Percentiles rank a stretch among this genome's conserved stretches.
These are phyloP conservation scores for Apamea sordens DNA, from an alignment of 2,888 invertebrate genomes.

Conservation along the genomic window DNA sequence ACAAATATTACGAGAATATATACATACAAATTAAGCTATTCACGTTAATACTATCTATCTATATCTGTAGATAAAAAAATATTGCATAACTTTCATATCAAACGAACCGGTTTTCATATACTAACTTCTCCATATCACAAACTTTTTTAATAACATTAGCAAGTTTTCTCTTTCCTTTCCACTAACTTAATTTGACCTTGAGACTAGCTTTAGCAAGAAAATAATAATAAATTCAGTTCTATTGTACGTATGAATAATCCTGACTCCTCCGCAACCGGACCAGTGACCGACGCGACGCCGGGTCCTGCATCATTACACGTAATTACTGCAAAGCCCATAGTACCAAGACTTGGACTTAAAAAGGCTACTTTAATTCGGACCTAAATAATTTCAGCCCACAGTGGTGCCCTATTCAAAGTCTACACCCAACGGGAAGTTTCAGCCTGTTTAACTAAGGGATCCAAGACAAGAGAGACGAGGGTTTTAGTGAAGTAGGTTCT, in stretches of 20 bases:
- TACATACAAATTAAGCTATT: too few species aligned
- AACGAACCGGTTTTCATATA: constrained; percentile 39
- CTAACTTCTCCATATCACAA: constrained; percentile 24
- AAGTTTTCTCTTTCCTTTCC: constrained; percentile 20
- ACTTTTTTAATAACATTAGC: constrained; percentile 51
- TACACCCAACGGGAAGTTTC: constrained; percentile 43
- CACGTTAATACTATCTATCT: neutral
- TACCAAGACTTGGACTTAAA: constrained; percentile 28
- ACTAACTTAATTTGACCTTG: constrained; percentile 5
- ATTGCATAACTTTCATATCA: constrained; percentile 37
- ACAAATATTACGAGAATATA: too few species aligned
- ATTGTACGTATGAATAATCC: constrained; percentile 5
- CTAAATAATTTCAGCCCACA: constrained; percentile 54
- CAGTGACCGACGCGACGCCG: neutral
- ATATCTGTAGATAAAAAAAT: constrained; percentile 24
- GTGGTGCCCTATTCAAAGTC: constrained; percentile 52
- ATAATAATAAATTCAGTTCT: constrained; percentile 23
- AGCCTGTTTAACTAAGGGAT: constrained; percentile 51
- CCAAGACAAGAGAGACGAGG: constrained; percentile 41
- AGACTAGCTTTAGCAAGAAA: constrained; percentile 2
- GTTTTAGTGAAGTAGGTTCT: constrained; percentile 34
- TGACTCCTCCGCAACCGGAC: neutral
- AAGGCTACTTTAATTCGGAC: constrained; percentile 47
- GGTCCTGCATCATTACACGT: constrained; percentile 27
- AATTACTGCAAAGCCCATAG: constrained; percentile 43